phyloP scores from a whole-genome alignment of 2,113 vertebrate species.

The Kryptolebias marmoratus region DNA sequence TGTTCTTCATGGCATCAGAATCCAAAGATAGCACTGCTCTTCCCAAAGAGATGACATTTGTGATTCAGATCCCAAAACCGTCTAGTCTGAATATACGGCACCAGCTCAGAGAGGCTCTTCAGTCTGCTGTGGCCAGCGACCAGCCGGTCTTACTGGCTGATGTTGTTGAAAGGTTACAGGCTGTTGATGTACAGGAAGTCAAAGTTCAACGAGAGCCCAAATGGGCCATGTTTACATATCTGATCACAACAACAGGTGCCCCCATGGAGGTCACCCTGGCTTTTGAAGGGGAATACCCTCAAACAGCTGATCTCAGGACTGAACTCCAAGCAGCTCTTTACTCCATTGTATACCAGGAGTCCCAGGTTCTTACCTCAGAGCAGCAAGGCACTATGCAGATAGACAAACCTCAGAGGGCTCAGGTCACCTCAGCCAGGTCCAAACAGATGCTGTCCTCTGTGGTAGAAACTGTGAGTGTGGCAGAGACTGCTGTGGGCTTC shows the following conservation, averaged over 20 bases:
- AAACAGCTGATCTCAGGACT: conserved; percentile 83
- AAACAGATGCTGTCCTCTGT: conserved; percentile 72
- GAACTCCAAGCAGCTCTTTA: conserved; percentile 86
- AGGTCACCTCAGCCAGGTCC: conserved; percentile 61
- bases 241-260: conserved; percentile 82
- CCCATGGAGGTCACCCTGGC: conserved; percentile 84
- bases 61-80: conserved; percentile 75
- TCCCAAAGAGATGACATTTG: conserved; percentile 83
- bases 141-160: conserved; percentile 84
- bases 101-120: conserved; percentile 85
- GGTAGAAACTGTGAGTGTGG: conserved; percentile 72
- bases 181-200: conserved; percentile 82
- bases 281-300: conserved; percentile 84
- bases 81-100: conserved; percentile 78
- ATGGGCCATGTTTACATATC: conserved; percentile 81
- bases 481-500: conserved; percentile 71
- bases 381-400: conserved; percentile 74
- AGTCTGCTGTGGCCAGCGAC: conserved; percentile 83
- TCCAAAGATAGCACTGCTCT: conserved; percentile 75
- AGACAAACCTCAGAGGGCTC: conserved; percentile 66
- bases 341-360: conserved; percentile 86
- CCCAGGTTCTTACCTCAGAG: conserved; percentile 82
- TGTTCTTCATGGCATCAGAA: conserved; percentile 69
- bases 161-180: conserved; percentile 79
- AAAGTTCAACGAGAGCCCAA: conserved; percentile 82